A percentile compares a stretch with the other conserved stretches of the same genome.
Evolutionary conservation across 2,888 invertebrate genomes (phyloP).

Genomic region (Sesia apiformis): DNA sequence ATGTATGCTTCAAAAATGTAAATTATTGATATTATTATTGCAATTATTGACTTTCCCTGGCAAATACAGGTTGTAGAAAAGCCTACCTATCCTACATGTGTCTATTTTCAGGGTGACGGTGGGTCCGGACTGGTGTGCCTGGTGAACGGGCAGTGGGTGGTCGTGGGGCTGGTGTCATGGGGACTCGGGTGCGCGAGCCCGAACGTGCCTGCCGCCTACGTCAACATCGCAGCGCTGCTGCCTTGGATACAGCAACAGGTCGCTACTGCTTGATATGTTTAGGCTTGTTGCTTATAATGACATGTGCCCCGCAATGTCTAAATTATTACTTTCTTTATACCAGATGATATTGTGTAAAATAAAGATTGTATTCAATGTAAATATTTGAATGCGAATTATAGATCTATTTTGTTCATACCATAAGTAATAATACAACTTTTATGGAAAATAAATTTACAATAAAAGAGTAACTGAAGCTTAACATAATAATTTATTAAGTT

Average conservation of each 20-base stretch:
- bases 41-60: too few species aligned
- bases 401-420: too few species aligned
- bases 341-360: background rate
- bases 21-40: too few species aligned
- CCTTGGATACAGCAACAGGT: slow-evolving; percentile 78
- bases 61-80: too few species aligned
- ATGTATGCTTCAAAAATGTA: too few species aligned
- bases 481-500: slow-evolving; percentile 66
- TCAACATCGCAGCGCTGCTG: slow-evolving; percentile 79
- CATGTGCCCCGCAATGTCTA: too few species aligned
- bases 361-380: too few species aligned
- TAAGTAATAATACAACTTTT: too few species aligned
- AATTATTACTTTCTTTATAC: too few species aligned
- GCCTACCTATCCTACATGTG: background rate
- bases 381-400: too few species aligned
- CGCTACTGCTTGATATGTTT: slow-evolving; percentile 29
- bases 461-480: slow-evolving; percentile 33
- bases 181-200: slow-evolving; percentile 82
- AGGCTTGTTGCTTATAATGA: too few species aligned
- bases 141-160: slow-evolving; percentile 70
- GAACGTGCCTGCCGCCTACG: slow-evolving; percentile 85
- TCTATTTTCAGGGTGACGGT: slow-evolving; percentile 78
- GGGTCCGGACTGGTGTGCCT: slow-evolving; percentile 82
- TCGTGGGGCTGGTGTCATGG: slow-evolving; percentile 82
- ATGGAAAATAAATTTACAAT: background rate